Evolutionary conservation across 2,888 invertebrate species (phyloP).

Genomic region (Syrista parreyssii): DNA sequence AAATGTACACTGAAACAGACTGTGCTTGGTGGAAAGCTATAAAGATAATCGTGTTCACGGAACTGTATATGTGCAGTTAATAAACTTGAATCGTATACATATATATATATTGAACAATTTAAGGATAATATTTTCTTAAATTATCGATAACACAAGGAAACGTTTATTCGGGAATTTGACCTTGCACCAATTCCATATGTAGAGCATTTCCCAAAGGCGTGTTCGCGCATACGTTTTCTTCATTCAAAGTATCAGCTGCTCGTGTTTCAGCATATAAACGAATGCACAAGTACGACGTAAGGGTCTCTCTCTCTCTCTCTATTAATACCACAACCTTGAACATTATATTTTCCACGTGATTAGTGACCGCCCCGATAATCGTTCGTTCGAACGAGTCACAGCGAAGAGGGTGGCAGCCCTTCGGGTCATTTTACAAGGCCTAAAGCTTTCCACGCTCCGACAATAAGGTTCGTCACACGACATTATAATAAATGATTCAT

Average conservation of each 20-base stretch:
- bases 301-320: slow-evolving; percentile 10
- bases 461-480: neutral
- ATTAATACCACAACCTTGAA: slow-evolving; percentile 35
- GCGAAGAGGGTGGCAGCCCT: neutral
- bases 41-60: neutral
- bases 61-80: too few relatives aligned
- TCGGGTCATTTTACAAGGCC: neutral
- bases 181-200: neutral
- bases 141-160: neutral
- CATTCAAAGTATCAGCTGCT: neutral
- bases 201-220: neutral
- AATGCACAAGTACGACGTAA: slow-evolving; percentile 19
- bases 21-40: neutral
- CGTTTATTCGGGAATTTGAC: neutral
- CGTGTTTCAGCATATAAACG: slow-evolving; percentile 15
- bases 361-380: slow-evolving; percentile 39
- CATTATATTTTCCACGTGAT: slow-evolving; percentile 39
- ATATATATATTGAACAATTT: neutral
- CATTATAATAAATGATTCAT: neutral
- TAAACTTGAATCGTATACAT: too few relatives aligned
- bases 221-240: neutral
- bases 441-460: neutral
- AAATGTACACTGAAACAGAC: neutral
- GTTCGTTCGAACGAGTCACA: slow-evolving; percentile 29
- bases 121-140: neutral